Base-by-base conservation (phyloP, 2,888 invertebrate genomes). In the Pseudococcus jackbeardsleyi region DNA sequence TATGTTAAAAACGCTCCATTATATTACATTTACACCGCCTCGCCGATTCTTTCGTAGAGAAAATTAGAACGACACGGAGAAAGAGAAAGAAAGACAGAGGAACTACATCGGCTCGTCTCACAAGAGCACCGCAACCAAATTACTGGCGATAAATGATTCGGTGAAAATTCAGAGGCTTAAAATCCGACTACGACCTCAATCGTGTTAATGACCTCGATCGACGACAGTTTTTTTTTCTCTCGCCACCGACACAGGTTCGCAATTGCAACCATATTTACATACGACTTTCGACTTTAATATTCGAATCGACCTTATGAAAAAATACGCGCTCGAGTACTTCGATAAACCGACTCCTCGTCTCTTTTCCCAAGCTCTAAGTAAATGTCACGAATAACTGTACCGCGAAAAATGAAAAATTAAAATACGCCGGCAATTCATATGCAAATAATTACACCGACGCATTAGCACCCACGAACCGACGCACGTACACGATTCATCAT, bases 201-300 rank as follows among this genome's bases (percentile, higher is more conserved):
- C n/a, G 68, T 26, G 68, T 68, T 68, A 68, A 72, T 72, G 72
- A 72, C 72, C 72, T 72, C 72, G 72, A 72, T 72, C 33, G 72
- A 15, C 5, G 68, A 68, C 68, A 68, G 42, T 68, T 72, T 72
- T 72, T 39, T 64, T 64, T 22, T 64, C 19, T 15, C 4, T 6
- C n/a, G n/a, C n/a, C n/a, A 8, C 12, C 15, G 48, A 9, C 48
- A 12, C 48, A 50, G 48, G 48, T 50, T 50, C 12, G 48, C 48
- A 50, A 50, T 50, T 12, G 12, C 12, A 50, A 50, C 42, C 42
- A 12, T 50, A 50, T 50, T 50, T 12, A 15, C n/a, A n/a, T 59
- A 15, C 59, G 17, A 59, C 59, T 59, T 59, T 59, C 59, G 59
- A 59, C 59, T 59, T 59, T 19, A 59, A 59, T n/a, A 15, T 59